Evolutionary conservation across 1,140 invertebrate species (phyloP).

Genomic region (Plutomurus gul): DNA sequence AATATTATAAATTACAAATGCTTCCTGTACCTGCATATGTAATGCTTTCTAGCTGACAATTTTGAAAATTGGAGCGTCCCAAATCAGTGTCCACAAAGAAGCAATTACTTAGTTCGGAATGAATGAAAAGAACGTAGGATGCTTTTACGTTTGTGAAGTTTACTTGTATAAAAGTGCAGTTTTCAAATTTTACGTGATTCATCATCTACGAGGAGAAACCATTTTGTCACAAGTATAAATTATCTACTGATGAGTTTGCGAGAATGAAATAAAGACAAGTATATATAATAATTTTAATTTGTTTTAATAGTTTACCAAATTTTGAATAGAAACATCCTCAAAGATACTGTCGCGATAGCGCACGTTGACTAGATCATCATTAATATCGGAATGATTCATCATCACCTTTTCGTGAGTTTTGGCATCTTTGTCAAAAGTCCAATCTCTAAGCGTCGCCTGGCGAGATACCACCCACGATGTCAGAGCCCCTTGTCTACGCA

Average conservation of each 20-base stretch:
- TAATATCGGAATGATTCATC: constrained; percentile 44
- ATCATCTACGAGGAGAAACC: constrained; percentile 45
- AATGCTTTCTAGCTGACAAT: constrained; percentile 49
- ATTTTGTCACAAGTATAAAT: no score
- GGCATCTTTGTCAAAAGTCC: constrained; percentile 52
- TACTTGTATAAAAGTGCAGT: constrained; percentile 52
- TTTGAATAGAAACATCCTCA: constrained; percentile 48
- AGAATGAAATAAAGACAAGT: neutral
- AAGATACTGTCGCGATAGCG: constrained; percentile 44
- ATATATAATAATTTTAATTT: neutral
- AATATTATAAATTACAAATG: neutral
- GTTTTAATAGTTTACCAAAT: constrained; percentile 43
- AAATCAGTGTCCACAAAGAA: constrained; percentile 52
- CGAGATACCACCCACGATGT: constrained; percentile 51
- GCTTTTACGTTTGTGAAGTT: constrained; percentile 53
- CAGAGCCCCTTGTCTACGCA: constrained; percentile 46
- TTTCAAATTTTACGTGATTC: constrained; percentile 54
- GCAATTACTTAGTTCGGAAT: constrained; percentile 51
- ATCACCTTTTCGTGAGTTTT: constrained; percentile 30
- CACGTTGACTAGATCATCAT: constrained; percentile 44
- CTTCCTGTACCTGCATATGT: constrained; percentile 50
- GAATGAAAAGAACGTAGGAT: constrained; percentile 51
- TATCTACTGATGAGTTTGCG: no score
- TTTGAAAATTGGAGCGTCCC: constrained; percentile 49
- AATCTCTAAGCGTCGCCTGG: constrained; percentile 51